A percentile compares a stretch with the other conserved stretches of the same genome.
These are phyloP conservation scores for Hecatera dysodea DNA, from an alignment of 2,888 invertebrate genomes.

Conservation along the genomic window DNA sequence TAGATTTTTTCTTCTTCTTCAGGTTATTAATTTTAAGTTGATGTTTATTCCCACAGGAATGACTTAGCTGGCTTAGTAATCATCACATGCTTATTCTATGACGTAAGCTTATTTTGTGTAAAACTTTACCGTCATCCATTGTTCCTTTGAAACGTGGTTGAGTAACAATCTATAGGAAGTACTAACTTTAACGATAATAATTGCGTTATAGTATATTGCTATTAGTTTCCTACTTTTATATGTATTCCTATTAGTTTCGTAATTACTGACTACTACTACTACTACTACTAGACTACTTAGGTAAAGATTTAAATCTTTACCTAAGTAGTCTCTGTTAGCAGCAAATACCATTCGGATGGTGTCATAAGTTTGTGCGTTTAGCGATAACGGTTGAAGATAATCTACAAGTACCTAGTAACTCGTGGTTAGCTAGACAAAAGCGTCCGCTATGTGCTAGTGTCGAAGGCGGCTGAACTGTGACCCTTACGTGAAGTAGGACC, in stretches of 20 bases:
- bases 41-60: slow-evolving; percentile 31
- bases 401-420: slow-evolving; percentile 43
- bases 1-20: slow-evolving; percentile 4
- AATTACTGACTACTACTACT: too few species aligned
- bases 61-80: slow-evolving; percentile 21
- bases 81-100: slow-evolving; percentile 41
- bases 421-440: slow-evolving; percentile 54
- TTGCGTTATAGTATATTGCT: slow-evolving; percentile 39
- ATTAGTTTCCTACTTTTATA: too few species aligned
- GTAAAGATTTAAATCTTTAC: slow-evolving; percentile 29
- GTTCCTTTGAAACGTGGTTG: slow-evolving; percentile 59
- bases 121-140: slow-evolving; percentile 58
- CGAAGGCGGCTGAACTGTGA: slow-evolving; percentile 73
- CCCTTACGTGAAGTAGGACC: slow-evolving; percentile 73
- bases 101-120: slow-evolving; percentile 63
- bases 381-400: slow-evolving; percentile 53
- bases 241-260: slow-evolving; percentile 18
- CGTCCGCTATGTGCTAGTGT: slow-evolving; percentile 66
- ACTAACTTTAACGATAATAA: slow-evolving; percentile 57
- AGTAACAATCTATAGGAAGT: slow-evolving; percentile 61
- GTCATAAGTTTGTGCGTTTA: slow-evolving; percentile 56
- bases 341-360: slow-evolving; percentile 58
- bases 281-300: too few species aligned
- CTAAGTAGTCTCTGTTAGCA: slow-evolving; percentile 34
- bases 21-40: neutral